Percentiles rank a stretch among this genome's conserved stretches.
phyloP scores from a whole-genome alignment of 1,140 invertebrate genomes.

The Trichomalopsis sarcophagae region DNA sequence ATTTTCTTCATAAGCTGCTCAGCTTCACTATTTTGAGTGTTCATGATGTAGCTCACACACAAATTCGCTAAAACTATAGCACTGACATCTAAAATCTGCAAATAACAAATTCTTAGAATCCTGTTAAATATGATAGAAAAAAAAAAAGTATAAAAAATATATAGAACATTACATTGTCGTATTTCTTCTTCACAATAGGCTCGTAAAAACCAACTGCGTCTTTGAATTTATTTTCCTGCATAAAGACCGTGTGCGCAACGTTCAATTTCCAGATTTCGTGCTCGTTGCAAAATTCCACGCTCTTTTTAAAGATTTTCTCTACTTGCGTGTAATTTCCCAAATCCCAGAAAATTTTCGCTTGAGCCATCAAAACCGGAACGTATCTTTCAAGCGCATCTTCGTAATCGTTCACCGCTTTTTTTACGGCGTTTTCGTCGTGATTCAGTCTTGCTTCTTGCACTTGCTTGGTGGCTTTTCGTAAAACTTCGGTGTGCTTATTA shows the following conservation, averaged over 20 bases:
- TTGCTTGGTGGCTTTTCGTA: slow-evolving; percentile 94
- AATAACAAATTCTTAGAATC: background rate
- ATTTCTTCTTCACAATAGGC: slow-evolving; percentile 97
- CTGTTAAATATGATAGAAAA: background rate
- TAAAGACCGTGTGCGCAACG: slow-evolving; percentile 98
- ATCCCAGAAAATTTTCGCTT: slow-evolving; percentile 99
- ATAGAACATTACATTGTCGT: slow-evolving; percentile 84
- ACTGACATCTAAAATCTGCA: slow-evolving; percentile 92
- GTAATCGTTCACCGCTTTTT: slow-evolving; percentile 93
- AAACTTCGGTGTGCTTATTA: slow-evolving; percentile 90
- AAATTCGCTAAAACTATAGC: slow-evolving; percentile 98
- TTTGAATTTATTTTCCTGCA: slow-evolving; percentile 99
- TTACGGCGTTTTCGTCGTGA: slow-evolving; percentile 91
- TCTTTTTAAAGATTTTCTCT: slow-evolving; percentile 95
- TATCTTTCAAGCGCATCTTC: slow-evolving; percentile 93
- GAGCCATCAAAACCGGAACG: slow-evolving; percentile 97
- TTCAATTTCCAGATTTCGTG: slow-evolving; percentile 98
- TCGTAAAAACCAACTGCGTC: slow-evolving; percentile 99
- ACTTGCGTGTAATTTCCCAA: slow-evolving; percentile 96
- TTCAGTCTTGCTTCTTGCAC: slow-evolving; percentile 93
- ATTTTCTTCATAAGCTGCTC: slow-evolving; percentile 99
- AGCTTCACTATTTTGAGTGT: slow-evolving; percentile 98
- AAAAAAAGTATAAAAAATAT: background rate
- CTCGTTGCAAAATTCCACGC: slow-evolving; percentile 98
- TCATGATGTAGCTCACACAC: slow-evolving; percentile 99